Evolutionary conservation across 2,113 vertebrate genomes (phyloP).

Genomic region (Sorex fumeus): DNA sequence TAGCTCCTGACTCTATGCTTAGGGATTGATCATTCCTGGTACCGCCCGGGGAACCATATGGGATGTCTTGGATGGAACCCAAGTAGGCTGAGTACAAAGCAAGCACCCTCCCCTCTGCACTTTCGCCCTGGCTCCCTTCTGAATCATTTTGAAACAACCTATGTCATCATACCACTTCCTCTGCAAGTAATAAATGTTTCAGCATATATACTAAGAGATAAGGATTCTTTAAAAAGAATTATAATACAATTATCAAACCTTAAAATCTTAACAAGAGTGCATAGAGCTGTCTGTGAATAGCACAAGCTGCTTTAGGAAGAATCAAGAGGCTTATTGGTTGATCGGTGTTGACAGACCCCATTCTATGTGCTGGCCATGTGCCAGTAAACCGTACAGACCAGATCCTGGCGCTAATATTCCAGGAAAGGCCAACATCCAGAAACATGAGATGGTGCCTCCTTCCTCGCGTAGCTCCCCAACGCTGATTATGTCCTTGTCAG

Average conservation of each 20-base stretch:
- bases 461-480: not conserved
- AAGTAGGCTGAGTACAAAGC: no score
- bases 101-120: no score
- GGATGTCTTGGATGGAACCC: no score
- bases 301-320: constrained; percentile 47
- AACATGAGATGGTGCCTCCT: not conserved
- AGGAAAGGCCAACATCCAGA: not conserved
- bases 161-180: constrained; percentile 4
- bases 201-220: constrained; percentile 26
- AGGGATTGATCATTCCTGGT: no score
- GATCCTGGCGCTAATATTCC: not conserved
- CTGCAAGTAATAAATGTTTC: constrained; percentile 44
- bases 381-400: not conserved
- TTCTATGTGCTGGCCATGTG: not conserved
- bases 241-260: not conserved
- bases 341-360: not conserved
- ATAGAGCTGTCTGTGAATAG: not conserved
- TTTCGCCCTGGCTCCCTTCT: not conserved
- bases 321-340: not conserved
- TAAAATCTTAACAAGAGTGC: constrained; percentile 9
- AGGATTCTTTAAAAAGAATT: constrained; percentile 34
- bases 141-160: constrained; percentile 39
- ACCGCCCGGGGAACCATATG: no score
- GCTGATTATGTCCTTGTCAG: not conserved
- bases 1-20: no score